Evolutionary conservation across 2,797 vertebrate species (phyloP).

Genomic region (Enteromius argenteus): DNA sequence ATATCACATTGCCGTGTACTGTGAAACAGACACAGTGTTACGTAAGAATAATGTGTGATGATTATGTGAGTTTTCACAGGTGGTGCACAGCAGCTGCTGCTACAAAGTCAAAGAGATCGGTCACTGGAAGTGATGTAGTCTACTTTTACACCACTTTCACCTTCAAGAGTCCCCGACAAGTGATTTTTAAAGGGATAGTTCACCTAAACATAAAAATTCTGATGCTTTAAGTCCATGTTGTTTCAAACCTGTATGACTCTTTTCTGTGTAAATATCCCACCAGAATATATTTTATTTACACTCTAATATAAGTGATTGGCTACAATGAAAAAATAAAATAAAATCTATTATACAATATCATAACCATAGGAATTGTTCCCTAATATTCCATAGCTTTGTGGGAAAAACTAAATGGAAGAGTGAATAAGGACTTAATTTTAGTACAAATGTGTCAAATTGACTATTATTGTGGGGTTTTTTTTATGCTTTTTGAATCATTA

Average conservation of each 20-base stretch:
- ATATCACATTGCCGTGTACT: conserved; percentile 25
- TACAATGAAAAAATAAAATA: neutral
- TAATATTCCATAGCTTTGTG: neutral
- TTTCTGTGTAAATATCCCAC: neutral
- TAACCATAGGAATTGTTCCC: neutral
- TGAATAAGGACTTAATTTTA: neutral
- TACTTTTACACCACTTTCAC: neutral
- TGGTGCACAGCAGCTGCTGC: conserved; percentile 31
- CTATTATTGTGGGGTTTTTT: neutral
- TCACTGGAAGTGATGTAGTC: neutral
- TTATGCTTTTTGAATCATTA: neutral
- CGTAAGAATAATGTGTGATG: conserved; percentile 46
- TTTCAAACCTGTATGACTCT: neutral
- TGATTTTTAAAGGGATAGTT: neutral
- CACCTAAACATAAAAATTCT: neutral
- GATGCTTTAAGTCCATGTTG: neutral
- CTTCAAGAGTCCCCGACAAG: neutral
- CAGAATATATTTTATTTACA: neutral
- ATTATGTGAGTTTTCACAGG: conserved; percentile 49
- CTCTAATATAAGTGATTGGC: neutral
- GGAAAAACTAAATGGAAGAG: neutral
- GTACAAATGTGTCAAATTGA: neutral
- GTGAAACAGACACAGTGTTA: conserved; percentile 54
- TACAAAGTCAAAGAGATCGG: conserved; percentile 19
- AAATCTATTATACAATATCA: neutral